A percentile compares a stretch with the other conserved stretches of the same genome.
Evolutionary conservation across 2,888 invertebrate genomes (phyloP).

Genomic region (Entomobrya multifasciata): DNA sequence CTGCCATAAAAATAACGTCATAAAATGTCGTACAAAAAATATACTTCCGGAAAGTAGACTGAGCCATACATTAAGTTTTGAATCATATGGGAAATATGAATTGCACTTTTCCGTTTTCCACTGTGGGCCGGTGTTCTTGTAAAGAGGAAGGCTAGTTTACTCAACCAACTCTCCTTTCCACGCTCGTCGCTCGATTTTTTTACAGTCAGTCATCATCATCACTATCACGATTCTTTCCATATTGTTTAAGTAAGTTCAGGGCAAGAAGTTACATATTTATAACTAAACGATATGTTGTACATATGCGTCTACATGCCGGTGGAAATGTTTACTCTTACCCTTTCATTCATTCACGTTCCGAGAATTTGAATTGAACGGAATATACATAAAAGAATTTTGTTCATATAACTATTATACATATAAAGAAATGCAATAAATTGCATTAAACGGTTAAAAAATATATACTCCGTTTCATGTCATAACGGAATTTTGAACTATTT

Average conservation of each 20-base stretch:
- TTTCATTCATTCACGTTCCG: background rate
- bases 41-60: conserved; percentile 50
- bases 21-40: conserved; percentile 65
- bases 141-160: background rate
- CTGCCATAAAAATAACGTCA: conserved; percentile 62
- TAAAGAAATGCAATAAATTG: conserved; percentile 26
- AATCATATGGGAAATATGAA: conserved; percentile 62
- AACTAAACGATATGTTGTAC: too few species aligned
- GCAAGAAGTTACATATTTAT: too few species aligned
- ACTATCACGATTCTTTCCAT: background rate
- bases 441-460: conserved; percentile 7
- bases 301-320: too few species aligned
- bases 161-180: too few species aligned
- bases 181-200: conserved; percentile 21
- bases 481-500: conserved; percentile 6
- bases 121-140: conserved; percentile 43
- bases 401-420: too few species aligned
- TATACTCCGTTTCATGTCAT: background rate
- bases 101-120: conserved; percentile 66
- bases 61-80: conserved; percentile 47
- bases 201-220: background rate
- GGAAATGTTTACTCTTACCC: conserved; percentile 17
- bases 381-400: too few species aligned
- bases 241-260: too few species aligned
- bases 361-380: background rate